phyloP scores from a whole-genome alignment of 2,113 vertebrate species.

The Myotis lucifugus region DNA sequence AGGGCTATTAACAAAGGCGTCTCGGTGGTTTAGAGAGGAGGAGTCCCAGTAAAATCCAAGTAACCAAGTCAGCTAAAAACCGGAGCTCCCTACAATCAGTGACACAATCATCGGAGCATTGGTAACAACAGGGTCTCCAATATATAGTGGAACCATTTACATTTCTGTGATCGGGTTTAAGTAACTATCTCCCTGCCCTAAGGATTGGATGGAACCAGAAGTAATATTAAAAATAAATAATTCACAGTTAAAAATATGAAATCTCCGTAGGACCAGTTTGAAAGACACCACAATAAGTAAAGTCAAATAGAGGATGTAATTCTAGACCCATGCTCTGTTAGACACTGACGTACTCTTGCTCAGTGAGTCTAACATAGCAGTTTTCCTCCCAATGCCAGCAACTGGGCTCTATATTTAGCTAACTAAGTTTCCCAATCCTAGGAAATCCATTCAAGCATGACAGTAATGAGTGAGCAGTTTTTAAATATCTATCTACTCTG shows the following conservation, averaged over 20 bases:
- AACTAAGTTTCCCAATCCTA: slow-evolving; percentile 32
- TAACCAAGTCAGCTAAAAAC: slow-evolving; percentile 4
- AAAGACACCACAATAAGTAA: background rate
- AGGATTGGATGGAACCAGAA: background rate
- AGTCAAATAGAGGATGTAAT: background rate
- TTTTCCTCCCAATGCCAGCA: slow-evolving; percentile 23
- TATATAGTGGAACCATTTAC: background rate
- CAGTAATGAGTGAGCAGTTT: slow-evolving; percentile 5
- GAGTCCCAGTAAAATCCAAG: background rate
- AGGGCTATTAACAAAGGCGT: background rate
- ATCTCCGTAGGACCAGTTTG: background rate
- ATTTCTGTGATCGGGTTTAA: background rate
- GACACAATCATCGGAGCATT: background rate
- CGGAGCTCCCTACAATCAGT: background rate
- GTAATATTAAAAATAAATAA: slow-evolving; percentile 31
- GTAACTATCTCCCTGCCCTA: background rate
- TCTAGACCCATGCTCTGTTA: background rate
- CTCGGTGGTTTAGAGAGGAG: background rate
- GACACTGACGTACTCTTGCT: background rate
- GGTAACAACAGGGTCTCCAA: background rate
- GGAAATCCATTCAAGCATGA: slow-evolving; percentile 37
- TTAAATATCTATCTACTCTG: background rate
- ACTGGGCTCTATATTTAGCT: slow-evolving; percentile 38
- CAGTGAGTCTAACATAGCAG: background rate
- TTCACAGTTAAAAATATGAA: slow-evolving; percentile 38